Evolutionary conservation across 1,140 invertebrate genomes (phyloP), one percentile per base, ranked within the genome.

Genomic region (Drosophila ambigua): DNA sequence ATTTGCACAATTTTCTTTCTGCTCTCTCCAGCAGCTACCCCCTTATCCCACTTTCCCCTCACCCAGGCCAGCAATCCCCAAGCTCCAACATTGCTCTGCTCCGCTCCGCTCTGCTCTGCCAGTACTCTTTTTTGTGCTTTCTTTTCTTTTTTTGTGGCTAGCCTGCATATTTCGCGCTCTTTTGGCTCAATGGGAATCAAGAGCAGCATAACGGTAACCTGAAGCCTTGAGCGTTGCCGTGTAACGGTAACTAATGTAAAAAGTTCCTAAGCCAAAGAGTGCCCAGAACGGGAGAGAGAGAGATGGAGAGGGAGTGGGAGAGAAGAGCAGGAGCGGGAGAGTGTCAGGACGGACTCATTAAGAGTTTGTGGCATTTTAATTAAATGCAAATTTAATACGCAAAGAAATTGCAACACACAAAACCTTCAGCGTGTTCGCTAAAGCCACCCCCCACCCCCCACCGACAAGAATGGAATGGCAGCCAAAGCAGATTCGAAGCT

Each of bases 371-470:
- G 73, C 59, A 71, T 77, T 77, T 77, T 77, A 77, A 77, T 77
- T 77, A 77, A 77, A 77, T 77, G 75, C 75, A 77, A 77, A 77
- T 77, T 77, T 77, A 77, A 77, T 77, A 77, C 54, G 75, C 66
- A 77, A 77, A 65, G 75, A 71, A 75, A 77, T 54, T 77, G 73
- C 74, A 55, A 55, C 50, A 62, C 45, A 77, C 53, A 71, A 71
- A 77, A 51, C 46, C 53, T 39, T 39, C 35, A 39, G 35, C 20
- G 20, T 20, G 1, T 20, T 20, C 20, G 20, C 53, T 51, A 24
- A 50, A 71, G 31, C 54, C 31, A 23, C 23, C 23, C 23, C 2
- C 23, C 2, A 24, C 23, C 2, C 35, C 11, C 35, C 11, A 2
- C 11, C 11, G 35, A 13, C 4, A 39, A 39, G 35, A 13, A 13